Base-by-base conservation (phyloP, 2,797 vertebrate species). In the Garrulus glandarius region DNA sequence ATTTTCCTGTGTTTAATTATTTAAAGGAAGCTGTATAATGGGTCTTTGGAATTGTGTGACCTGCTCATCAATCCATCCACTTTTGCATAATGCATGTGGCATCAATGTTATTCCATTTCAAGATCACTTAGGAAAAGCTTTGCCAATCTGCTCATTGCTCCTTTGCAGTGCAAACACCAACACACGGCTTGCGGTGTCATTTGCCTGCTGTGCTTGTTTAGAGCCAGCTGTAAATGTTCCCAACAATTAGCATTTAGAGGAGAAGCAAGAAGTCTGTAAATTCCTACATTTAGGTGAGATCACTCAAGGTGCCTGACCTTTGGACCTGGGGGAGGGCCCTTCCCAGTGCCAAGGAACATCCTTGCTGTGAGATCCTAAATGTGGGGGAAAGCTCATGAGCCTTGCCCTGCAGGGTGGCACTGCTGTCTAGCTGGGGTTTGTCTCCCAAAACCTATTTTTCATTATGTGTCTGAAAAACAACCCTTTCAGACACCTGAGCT, bases 21-120 rank as follows among this genome's bases (percentile, higher is more conserved):
- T 96, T 80, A 95, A 77, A 92, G 69, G 43, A 84, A 91, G 70
- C 72, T 57, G 32, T 36, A 67, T 95, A 96, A 92, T 92, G 91
- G 82, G 30, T 59, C 85, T 95, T 52, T 65, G 76, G 94, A 93
- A 92, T 82, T 37, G 72, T 61, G 65, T 91, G 95, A 91, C 76
- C 89, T 10, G 23, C 92, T 90, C 82, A 94, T 96, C 93, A 94
- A 93, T 96, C 78, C 87, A 34, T 87, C 72, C 63, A 52, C 92
- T 95, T 84, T 4, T 97, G 95, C 94, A 94, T 97, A 96, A 96
- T 96, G 81, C 61, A 96, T 92, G 92, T 63, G 86, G 72, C 86
- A 91, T 95, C 93, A 37, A 5, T 72, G 89, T 84, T 92, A 47
- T 26, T 95, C 95, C 95, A 75, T 95, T 84, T 92, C 71, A 47